Percentiles rank a stretch among this genome's conserved stretches.
These are phyloP conservation scores for Meda fulgida DNA, from an alignment of 2,797 vertebrate species.

Conservation along the genomic window DNA sequence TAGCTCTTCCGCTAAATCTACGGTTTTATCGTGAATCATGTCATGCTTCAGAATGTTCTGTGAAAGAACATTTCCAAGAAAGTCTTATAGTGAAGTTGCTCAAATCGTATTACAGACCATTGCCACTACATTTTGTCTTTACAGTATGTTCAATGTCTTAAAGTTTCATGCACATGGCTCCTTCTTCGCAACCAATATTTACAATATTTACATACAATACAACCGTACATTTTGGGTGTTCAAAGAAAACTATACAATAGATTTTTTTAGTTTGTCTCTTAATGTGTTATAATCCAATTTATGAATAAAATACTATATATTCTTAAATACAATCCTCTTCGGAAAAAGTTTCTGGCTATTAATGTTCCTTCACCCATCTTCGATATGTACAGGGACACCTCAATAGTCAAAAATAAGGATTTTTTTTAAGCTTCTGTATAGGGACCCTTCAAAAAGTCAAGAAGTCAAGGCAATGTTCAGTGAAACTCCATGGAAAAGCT, in stretches of 20 bases:
- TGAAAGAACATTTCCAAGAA: conserved; percentile 98
- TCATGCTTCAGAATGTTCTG: conserved; percentile 99
- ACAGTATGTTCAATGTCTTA: conserved; percentile 86
- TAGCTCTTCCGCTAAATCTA: conserved; percentile 96
- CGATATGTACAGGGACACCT: conserved; percentile 97
- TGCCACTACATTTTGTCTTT: conserved; percentile 96
- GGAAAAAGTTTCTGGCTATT: conserved; percentile 97
- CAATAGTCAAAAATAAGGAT: conserved; percentile 97
- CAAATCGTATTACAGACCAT: conserved; percentile 99
- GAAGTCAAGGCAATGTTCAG: conserved; percentile 97
- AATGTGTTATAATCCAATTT: conserved; percentile 85
- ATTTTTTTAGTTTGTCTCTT: conserved; percentile 83
- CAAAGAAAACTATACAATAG: conserved; percentile 93
- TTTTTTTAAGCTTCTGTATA: conserved; percentile 82
- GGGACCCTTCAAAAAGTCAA: conserved; percentile 90
- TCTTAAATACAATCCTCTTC: conserved; percentile 99
- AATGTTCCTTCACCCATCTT: conserved; percentile 89
- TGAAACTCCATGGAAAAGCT: conserved; percentile 88
- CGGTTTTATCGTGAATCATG: conserved; percentile 89
- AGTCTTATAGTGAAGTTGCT: conserved; percentile 99
- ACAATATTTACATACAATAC: conserved; percentile 99
- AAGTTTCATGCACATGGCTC: conserved; percentile 98
- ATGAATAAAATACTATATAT: conserved; percentile 99
- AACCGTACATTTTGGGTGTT: conserved; percentile 88
- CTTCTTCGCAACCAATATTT: conserved; percentile 89